Evolutionary conservation across 2,888 invertebrate species (phyloP), one percentile per base, ranked within the genome.

Genomic region (Pteria penguin): DNA sequence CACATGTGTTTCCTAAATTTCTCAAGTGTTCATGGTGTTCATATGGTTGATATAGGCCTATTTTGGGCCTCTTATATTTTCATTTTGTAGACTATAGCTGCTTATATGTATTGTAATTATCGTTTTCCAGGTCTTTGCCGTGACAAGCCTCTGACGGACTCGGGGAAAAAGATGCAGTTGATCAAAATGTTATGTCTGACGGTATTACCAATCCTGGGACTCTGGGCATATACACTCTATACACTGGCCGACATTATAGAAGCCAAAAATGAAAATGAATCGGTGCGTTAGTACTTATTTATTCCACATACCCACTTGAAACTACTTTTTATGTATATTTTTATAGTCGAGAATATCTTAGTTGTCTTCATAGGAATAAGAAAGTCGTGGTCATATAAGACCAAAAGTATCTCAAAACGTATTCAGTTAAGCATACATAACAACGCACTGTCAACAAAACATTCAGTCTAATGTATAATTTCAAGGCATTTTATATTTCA

Each of bases 211-310:
- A 88, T 88, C 69, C 75, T 88, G 5, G 86, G 85, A 5, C 82
- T 88, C 8, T 86, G 85, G 84, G 85, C 84, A 1, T 86, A 87
- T 70, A 87, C 86, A 4, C 86, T 87, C 69, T 87, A 85, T 76
- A 86, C 84, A 2, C 73, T 88, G 26, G 79, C 82, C 1, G 86
- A 84, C 67, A 86, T 82, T 52, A 81, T 86, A 8, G 83, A 84
- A 58, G 83, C 80, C 11, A 85, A 85, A 67, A 75, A 79, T 2
- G 84, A 84, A 58, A 86, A 86, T 18, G 82, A 86, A 74, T 84
- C 84, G 82, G 87, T 86, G 71, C 55, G 72, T 58, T 45, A 2
- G 27, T 58, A 14, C n/a, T 14, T 26, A 54, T 31, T 1, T 0
- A 14, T 45, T 45, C 0, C 45, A 45, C 8, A 45, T 8, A 45